Conservation (phyloP, 2,113 vertebrate species). For the Cephalopterus ornatus region DNA sequence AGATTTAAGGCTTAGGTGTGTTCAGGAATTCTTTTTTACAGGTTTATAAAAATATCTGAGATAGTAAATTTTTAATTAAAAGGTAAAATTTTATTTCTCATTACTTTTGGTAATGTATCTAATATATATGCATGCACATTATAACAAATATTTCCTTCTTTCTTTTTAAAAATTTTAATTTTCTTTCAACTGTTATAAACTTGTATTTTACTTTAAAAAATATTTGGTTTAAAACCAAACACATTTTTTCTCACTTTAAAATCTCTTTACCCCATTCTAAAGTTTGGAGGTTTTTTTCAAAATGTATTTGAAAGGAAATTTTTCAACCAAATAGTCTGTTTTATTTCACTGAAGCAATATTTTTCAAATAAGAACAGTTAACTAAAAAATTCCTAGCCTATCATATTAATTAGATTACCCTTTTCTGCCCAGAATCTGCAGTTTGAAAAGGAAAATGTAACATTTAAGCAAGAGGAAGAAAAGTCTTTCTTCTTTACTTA, state of each 20-base stretch:
- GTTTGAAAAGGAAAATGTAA: neutral
- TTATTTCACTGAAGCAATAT: neutral
- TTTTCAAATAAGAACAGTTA: neutral
- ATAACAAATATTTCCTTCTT: neutral
- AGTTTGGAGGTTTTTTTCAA: neutral
- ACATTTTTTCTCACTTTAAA: neutral
- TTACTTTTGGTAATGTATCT: neutral
- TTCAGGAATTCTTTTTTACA: neutral
- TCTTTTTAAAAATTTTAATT: neutral
- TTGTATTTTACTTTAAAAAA: neutral
- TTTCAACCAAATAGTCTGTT: neutral
- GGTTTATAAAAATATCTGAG: neutral
- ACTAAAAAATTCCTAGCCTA: neutral
- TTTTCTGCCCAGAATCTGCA: neutral
- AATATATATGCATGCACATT: neutral
- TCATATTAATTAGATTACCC: neutral
- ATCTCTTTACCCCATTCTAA: neutral
- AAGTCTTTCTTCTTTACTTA: neutral
- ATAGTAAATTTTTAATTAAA: neutral
- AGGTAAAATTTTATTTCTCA: neutral
- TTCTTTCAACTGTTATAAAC: neutral
- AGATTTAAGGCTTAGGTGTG: neutral
- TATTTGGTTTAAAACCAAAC: neutral
- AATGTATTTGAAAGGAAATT: neutral
- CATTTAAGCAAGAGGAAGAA: neutral